Base-by-base conservation (phyloP, 2,113 vertebrate genomes). In the Scomber japonicus region DNA sequence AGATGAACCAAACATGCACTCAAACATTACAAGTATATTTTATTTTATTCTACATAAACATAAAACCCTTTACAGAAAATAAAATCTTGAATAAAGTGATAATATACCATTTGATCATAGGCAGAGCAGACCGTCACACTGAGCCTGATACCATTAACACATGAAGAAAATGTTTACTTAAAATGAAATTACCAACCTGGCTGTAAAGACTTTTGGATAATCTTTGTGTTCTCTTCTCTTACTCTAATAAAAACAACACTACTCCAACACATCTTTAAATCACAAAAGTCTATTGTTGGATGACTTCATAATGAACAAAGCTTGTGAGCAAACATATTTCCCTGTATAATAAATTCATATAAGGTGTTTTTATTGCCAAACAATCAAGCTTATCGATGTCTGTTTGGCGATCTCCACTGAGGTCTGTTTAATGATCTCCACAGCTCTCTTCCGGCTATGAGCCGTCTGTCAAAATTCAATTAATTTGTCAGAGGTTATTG, bases 381-480 rank as follows among this genome's bases (percentile, higher is more conserved):
- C 78, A 80, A 72, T 19, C 44, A 12, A 64, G 82, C 75, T 84
- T 76, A 89, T 86, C 57, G 2, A 60, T 46, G 75, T 80, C 57
- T 61, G 70, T 74, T 59, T 53, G 40, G 62, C 78, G 63, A 67
- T 87, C 75, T 82, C 84, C 79, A 46, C 54, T 0, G 73, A 77
- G 79, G 78, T 55, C 71, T 75, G 40, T 81, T 83, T 81, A 61
- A 73, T 73, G 66, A 78, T 83, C 79, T 81, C 51, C 3, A 19
- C 46, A 35, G 11, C 70, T 56, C 24, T 70, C 62, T 21, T 68
- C 54, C 65, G 50, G 51, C 73, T 73, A 75, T 64, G 79, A 89
- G 75, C 82, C 64, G 79, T 85, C 90, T 80, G 87, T 94, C 92
- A 92, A 91, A 92, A 89, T 91, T 89, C 89, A 89, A 93, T 94